These are phyloP conservation scores for Drosophila lutescens DNA, from an alignment of 2,888 invertebrate genomes.

Conservation along the genomic window DNA sequence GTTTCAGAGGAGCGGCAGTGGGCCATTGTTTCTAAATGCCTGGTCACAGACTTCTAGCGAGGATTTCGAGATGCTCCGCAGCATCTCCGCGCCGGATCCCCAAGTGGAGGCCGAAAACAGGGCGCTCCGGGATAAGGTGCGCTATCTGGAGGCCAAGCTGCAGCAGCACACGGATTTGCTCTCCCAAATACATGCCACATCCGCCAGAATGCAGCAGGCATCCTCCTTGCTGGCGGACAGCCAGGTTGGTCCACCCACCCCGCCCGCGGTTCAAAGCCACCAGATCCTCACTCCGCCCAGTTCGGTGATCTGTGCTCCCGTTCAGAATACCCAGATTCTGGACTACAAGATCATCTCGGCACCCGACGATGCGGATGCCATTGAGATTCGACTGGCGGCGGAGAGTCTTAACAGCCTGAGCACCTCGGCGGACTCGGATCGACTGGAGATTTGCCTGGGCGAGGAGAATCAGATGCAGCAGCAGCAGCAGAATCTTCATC, in stretches of 20 bases:
- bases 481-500: slow-evolving; percentile 6
- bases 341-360: slow-evolving; percentile 78
- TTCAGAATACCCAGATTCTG: slow-evolving; percentile 46
- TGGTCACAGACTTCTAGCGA: slow-evolving; percentile 78
- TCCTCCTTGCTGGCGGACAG: slow-evolving; percentile 16
- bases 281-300: slow-evolving; percentile 58
- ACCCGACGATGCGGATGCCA: slow-evolving; percentile 66
- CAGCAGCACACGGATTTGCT: slow-evolving; percentile 70
- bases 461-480: slow-evolving; percentile 50
- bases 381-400: slow-evolving; percentile 77
- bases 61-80: slow-evolving; percentile 62
- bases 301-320: slow-evolving; percentile 56
- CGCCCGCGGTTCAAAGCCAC: slow-evolving; percentile 30
- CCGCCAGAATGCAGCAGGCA: slow-evolving; percentile 58
- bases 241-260: slow-evolving; percentile 17
- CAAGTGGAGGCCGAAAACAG: slow-evolving; percentile 54
- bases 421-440: slow-evolving; percentile 75
- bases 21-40: slow-evolving; percentile 62
- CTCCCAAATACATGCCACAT: slow-evolving; percentile 70
- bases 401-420: slow-evolving; percentile 70
- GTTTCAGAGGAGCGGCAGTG: background rate
- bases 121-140: slow-evolving; percentile 69
- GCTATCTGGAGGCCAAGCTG: slow-evolving; percentile 69
- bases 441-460: slow-evolving; percentile 76
- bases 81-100: slow-evolving; percentile 29